phyloP scores from a whole-genome alignment of 2,113 vertebrate genomes.

The Nestor notabilis region DNA sequence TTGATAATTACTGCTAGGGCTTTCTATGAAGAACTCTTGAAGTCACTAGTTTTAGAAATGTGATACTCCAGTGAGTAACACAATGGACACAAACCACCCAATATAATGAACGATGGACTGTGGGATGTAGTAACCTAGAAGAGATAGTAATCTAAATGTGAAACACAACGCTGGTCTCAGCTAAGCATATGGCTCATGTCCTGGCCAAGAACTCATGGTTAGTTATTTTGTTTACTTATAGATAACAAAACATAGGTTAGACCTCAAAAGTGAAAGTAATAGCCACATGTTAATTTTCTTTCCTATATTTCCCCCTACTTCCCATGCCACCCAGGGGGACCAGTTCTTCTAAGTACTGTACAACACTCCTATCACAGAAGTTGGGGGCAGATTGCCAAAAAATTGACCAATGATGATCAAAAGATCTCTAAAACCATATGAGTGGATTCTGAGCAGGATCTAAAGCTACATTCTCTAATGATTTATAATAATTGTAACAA shows the following conservation, averaged over 20 bases:
- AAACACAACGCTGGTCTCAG: not conserved
- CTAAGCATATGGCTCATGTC: not conserved
- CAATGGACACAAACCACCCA: not conserved
- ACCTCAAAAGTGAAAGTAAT: not conserved
- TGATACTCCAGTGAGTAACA: not conserved
- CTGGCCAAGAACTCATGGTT: not conserved
- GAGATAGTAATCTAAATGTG: not conserved
- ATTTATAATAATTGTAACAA: not conserved
- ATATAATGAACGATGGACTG: not conserved
- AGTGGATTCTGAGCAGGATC: not conserved
- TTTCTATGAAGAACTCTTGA: not conserved
- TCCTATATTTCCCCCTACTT: not conserved
- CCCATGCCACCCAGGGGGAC: rapidly evolving
- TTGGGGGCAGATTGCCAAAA: not conserved
- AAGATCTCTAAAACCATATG: not conserved
- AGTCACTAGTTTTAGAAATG: not conserved
- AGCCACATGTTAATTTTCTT: not conserved
- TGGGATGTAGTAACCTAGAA: not conserved
- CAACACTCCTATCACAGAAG: not conserved
- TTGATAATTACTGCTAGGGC: not conserved
- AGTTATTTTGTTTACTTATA: not conserved
- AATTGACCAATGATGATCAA: rapidly evolving
- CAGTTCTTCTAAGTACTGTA: not conserved
- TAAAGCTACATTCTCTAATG: not conserved
- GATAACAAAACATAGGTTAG: not conserved